Evolutionary conservation across 2,797 vertebrate species (phyloP), one percentile per base, ranked within the genome.

Genomic region (Mastacembelus armatus): DNA sequence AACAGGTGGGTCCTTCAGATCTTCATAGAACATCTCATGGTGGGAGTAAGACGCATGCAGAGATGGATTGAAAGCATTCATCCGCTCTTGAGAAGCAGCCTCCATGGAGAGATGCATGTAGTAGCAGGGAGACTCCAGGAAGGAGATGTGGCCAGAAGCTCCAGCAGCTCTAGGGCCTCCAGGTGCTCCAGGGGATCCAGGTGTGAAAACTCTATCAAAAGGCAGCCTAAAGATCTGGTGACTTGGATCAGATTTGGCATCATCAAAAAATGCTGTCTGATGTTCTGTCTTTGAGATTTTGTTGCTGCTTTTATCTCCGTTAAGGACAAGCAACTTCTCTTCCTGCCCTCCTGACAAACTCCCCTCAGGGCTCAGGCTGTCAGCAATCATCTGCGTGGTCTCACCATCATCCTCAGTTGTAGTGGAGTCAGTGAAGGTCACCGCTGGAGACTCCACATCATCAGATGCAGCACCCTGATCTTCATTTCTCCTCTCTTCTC

Each of bases 11-110:
- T 94, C 94, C 0, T 94, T 94, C 33, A 93, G 66, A 58, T 94
- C 94, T 0, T 93, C 94, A 69, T 93, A 94, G 54, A 94, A 93
- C 78, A 94, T 89, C 68, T 94, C 94, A 0, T 94, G 94, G n/a
- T 91, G 84, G 35, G 94, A 94, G 45, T 94, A 94, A 0, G 94
- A 89, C 74, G 94, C 94, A 0, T 94, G 94, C 49, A 94, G 74
- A 5, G 94, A 94, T 0, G 92, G 92, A 47, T 94, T 94, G 42
- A 94, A 88, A 11, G 94, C 93, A 1, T 93, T 94, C 85, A 93
- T 74, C 3, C 94, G 84, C 66, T 92, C 93, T 0, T 89, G 92
- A 14, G 86, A n/a, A n/a, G n/a, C 84, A 1, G 80, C 54, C 66
- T 87, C 87, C 68, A 90, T 77, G 55, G 87, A 68, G 1, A 83